These are phyloP conservation scores for Dendrolimus pini DNA, from an alignment of 2,888 invertebrate species.

Conservation along the genomic window DNA sequence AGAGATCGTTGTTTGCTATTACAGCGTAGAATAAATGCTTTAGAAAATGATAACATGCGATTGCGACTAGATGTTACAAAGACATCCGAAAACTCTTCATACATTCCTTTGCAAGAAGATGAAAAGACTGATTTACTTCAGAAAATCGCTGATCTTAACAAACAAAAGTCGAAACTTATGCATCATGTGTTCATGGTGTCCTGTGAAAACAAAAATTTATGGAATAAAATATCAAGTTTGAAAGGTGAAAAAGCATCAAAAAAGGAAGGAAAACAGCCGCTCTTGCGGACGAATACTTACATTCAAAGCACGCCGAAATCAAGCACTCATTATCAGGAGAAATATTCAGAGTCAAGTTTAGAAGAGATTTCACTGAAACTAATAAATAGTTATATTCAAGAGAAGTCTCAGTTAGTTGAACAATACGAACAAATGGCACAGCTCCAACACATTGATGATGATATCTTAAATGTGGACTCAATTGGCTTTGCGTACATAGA, in stretches of 20 bases:
- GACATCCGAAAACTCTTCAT: conserved; percentile 35
- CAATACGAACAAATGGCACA: conserved; percentile 82
- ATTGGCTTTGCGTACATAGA: conserved; percentile 80
- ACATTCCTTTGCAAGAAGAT: conserved; percentile 49
- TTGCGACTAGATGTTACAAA: conserved; percentile 64
- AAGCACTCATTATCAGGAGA: conserved; percentile 73
- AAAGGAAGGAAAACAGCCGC: conserved; percentile 46
- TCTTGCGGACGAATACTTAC: conserved; percentile 77
- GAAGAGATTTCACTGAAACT: conserved; percentile 87
- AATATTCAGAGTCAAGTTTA: conserved; percentile 78
- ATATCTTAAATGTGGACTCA: conserved; percentile 74
- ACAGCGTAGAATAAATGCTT: conserved; percentile 80
- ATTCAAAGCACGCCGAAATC: conserved; percentile 81
- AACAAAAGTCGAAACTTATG: conserved; percentile 85
- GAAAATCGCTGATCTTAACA: conserved; percentile 81
- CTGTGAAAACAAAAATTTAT: conserved; percentile 86
- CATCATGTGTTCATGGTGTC: conserved; percentile 89
- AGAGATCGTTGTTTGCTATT: conserved; percentile 87
- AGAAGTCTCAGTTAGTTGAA: conserved; percentile 81
- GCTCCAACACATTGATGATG: conserved; percentile 72
- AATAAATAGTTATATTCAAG: conserved; percentile 81
- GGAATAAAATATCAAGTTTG: conserved; percentile 82
- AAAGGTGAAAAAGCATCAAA: conserved; percentile 42
- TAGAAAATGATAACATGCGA: conserved; percentile 87
- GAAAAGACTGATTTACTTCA: conserved; percentile 74